Base-by-base conservation (phyloP, 2,113 vertebrate species). In the Atrichornis clamosus region DNA sequence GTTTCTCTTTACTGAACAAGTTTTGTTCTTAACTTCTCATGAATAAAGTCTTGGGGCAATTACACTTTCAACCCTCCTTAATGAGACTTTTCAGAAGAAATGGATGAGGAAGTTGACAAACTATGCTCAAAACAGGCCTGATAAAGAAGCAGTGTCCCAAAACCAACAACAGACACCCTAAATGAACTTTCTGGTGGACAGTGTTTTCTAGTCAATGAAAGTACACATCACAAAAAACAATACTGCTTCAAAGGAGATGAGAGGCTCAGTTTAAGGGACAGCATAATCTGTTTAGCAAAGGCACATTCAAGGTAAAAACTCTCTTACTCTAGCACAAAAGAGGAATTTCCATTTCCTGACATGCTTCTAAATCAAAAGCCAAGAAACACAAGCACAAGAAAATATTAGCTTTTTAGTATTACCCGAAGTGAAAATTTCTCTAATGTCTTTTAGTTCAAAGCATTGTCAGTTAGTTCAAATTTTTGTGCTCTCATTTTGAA, bases 21-120 rank as follows among this genome's bases (percentile, higher is more conserved):
- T 84, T 95, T 95, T 96, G 95, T 97, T 95, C 92, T 80, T 67
- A 46, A 85, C 33, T 86, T 91, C 44, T 91, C 90, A 96, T 80
- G 90, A 60, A 74, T 86, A 86, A 96, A 94, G 52, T 73, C 67
- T 60, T 63, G 44, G 49, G 47, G 59, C 86, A 97, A 94, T 95
- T 93, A 94, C 56, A 94, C 33, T 77, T 94, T 21, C 63, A 86
- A 50, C 14, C 28, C 55, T 93, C n/a, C 64, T 80, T 96, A 97
- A 97, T 96, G 93, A 97, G 87, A 42, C 35, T 63, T 74, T 67
- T 92, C 30, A 83, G 59, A 88, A 87, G 55, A 91, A 89, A 78
- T 10, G 47, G 84, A 60, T 42, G 69, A 84, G 62, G 62, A 91
- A 91, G 65, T 24, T 26, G 58, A 86, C 79, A 94, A 94, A 96